phyloP scores from a whole-genome alignment of 2,888 invertebrate genomes.

The Pocota personata region DNA sequence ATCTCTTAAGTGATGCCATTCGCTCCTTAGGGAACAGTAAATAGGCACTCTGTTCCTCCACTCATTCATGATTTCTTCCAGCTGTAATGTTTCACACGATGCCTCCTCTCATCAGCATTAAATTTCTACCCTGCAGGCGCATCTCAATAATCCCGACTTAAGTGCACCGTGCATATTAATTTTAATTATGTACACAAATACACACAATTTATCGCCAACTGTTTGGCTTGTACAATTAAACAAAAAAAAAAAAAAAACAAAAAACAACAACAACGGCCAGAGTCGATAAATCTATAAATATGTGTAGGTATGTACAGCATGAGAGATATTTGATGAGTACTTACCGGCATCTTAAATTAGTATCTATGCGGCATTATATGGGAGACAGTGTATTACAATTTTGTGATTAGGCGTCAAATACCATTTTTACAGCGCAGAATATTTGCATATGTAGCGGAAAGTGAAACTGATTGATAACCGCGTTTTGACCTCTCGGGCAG shows the following conservation, averaged over 20 bases:
- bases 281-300: conserved; percentile 14
- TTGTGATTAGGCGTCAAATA: not conserved
- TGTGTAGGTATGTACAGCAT: not conserved
- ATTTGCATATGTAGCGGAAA: conserved; percentile 18
- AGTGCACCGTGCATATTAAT: conserved; percentile 24
- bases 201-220: conserved; percentile 2
- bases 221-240: conserved; percentile 2
- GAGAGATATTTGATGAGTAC: too few species aligned
- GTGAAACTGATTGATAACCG: conserved; percentile 45
- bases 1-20: not conserved
- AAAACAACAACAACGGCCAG: not conserved
- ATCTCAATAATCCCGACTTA: conserved; percentile 20
- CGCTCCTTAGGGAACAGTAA: not conserved
- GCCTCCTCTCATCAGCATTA: not conserved
- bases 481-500: conserved; percentile 30
- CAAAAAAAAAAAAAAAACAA: too few species aligned
- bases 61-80: conserved; percentile 8
- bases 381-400: not conserved
- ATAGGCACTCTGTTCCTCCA: not conserved
- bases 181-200: conserved; percentile 47
- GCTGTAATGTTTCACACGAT: conserved; percentile 15
- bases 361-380: not conserved
- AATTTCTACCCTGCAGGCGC: not conserved
- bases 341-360: conserved; percentile 14
- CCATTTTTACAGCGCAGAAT: not conserved